phyloP scores from a whole-genome alignment of 2,888 invertebrate genomes.

The Linyphia triangularis region DNA sequence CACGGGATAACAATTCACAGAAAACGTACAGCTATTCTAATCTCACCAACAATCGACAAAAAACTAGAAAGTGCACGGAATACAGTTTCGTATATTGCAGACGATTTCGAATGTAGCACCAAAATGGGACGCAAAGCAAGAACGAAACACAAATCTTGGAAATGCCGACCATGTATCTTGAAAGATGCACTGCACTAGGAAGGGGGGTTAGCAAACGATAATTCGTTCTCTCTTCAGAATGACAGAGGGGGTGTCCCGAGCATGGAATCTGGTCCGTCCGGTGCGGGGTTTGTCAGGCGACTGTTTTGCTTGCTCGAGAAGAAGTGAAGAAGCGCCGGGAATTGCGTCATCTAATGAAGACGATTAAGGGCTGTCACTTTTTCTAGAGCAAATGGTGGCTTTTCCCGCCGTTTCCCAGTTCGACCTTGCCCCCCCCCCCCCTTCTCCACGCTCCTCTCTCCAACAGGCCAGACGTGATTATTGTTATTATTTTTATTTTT shows the following conservation, averaged over 20 bases:
- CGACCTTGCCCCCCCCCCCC: neutral
- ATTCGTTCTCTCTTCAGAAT: neutral
- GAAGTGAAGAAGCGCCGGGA: neutral
- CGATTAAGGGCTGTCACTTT: slow-evolving; percentile 20
- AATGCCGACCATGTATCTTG: neutral
- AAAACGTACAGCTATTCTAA: too few relatives aligned
- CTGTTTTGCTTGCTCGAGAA: neutral
- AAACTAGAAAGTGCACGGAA: too few relatives aligned
- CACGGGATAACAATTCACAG: too few relatives aligned
- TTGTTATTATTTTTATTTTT: too few relatives aligned
- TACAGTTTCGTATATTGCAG: too few relatives aligned
- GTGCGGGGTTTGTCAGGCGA: slow-evolving; percentile 8
- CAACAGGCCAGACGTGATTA: too few relatives aligned
- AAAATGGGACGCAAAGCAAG: too few relatives aligned
- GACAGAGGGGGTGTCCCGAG: neutral
- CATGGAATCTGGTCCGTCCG: slow-evolving; percentile 20
- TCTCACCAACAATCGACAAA: too few relatives aligned
- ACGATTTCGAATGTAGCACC: too few relatives aligned
- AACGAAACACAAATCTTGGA: neutral
- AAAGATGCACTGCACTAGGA: neutral
- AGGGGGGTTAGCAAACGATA: slow-evolving; percentile 4
- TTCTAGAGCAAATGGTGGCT: neutral
- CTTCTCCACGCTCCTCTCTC: too few relatives aligned
- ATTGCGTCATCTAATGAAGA: slow-evolving; percentile 21
- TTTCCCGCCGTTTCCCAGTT: neutral